Evolutionary conservation across 2,113 vertebrate genomes (phyloP), one percentile per base, ranked within the genome.

Genomic region (Percina caprodes): DNA sequence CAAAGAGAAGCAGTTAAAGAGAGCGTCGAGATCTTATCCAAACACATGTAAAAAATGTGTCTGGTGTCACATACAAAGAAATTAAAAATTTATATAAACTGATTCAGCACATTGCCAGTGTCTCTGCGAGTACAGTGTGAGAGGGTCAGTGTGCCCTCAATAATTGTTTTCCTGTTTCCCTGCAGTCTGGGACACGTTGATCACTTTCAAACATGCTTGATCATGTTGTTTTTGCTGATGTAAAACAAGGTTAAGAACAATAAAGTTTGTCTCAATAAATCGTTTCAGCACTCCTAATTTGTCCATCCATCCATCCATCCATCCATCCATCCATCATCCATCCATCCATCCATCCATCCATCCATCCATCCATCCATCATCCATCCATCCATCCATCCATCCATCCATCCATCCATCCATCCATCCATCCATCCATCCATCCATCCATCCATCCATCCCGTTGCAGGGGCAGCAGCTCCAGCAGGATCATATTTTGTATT

Each of bases 241-340:
- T 58, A 54, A 69, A 63, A 35, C n/a, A 33, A 55, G 19, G 39
- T 14, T 33, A 48, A 77, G 23, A 80, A 79, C 63, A 61, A 54
- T 51, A n/a, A 26, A 48, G 67, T 78, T 62, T 68, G 49, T 61
- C 49, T 46, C 51, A 35, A 73, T 69, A 73, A 81, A 69, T 77
- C 5, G 12, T 56, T 66, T 74, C 80, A 84, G 59, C 55, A 9
- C 45, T 74, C 56, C n/a, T 63, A 67, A 71, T 54, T 67, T 30
- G 30, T 30, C 30, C 30, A 30, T 30, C 26, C 26, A 30, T 3
- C 26, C 26, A 30, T 30, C 26, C 26, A n/a, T n/a, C n/a, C n/a
- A n/a, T n/a, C n/a, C n/a, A n/a, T n/a, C n/a, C n/a, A n/a, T n/a
- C n/a, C n/a, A n/a, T n/a, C n/a, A n/a, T n/a, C n/a, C n/a, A n/a